Conservation (phyloP, 2,888 invertebrate genomes). For the Phania funesta region DNA sequence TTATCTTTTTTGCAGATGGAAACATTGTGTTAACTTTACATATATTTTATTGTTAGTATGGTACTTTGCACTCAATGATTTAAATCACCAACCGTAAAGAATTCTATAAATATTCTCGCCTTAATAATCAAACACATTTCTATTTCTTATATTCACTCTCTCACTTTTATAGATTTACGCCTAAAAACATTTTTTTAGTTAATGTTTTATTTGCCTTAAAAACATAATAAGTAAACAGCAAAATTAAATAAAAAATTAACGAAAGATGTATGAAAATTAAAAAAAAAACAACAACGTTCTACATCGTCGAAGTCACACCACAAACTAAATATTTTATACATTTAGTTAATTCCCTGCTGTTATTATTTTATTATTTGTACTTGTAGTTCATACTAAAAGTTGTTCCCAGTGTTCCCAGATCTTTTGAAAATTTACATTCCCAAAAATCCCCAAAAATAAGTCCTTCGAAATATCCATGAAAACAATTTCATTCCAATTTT, state of each 20-base stretch:
- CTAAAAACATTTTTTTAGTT: background rate
- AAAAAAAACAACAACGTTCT: no score
- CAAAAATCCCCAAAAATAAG: no score
- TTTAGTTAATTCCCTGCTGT: no score
- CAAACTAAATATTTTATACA: conserved; percentile 49
- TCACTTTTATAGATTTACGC: background rate
- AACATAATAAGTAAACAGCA: background rate
- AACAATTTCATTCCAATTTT: no score
- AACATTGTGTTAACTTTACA: no score
- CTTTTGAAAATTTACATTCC: no score
- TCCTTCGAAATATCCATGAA: no score
- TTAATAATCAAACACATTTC: background rate
- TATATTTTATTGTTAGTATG: no score
- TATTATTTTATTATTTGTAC: no score
- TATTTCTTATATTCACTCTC: background rate
- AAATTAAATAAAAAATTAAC: background rate
- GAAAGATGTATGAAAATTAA: background rate
- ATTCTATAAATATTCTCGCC: background rate
- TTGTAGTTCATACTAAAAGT: no score
- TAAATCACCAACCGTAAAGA: background rate
- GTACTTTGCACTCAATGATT: background rate
- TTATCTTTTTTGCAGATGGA: no score
- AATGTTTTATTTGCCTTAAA: conserved; percentile 4
- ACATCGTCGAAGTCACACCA: conserved; percentile 41
- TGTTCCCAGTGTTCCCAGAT: no score